A percentile compares a stretch with the other conserved stretches of the same genome.
phyloP scores from a whole-genome alignment of 2,113 vertebrate species.

The Pungitius pungitius region DNA sequence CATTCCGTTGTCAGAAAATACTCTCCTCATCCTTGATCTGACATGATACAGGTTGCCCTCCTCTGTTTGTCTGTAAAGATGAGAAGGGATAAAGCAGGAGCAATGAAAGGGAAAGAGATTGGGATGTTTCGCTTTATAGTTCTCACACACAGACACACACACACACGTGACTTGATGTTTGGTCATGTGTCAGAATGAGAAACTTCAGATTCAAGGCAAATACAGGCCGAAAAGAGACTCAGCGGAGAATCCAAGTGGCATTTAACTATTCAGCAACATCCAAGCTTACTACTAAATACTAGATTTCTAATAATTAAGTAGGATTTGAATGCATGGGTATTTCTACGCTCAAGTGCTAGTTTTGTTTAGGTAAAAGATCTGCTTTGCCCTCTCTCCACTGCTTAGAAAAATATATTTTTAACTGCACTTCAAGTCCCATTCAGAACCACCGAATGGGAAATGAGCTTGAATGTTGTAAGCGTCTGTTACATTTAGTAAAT shows the following conservation, averaged over 20 bases:
- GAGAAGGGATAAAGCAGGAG: constrained; percentile 44
- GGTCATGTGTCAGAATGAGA: constrained; percentile 56
- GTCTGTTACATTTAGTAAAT: constrained; percentile 18
- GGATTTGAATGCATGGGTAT: neutral
- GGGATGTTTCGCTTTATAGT: constrained; percentile 59
- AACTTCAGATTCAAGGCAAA: constrained; percentile 24
- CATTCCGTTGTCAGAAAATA: constrained; percentile 49
- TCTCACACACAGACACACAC: constrained; percentile 50
- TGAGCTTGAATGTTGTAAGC: constrained; percentile 26
- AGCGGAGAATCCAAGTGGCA: constrained; percentile 40
- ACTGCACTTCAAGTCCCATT: constrained; percentile 44
- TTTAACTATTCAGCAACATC: constrained; percentile 45
- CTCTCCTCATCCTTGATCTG: constrained; percentile 49
- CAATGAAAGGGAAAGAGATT: constrained; percentile 56
- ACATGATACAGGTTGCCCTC: constrained; percentile 49
- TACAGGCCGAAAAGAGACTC: constrained; percentile 24
- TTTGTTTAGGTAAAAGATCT: neutral
- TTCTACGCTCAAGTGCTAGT: neutral
- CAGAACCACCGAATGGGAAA: constrained; percentile 38
- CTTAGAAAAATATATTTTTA: constrained; percentile 21
- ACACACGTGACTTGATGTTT: constrained; percentile 50
- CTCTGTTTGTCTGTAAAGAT: constrained; percentile 52
- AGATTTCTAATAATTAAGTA: too few species aligned
- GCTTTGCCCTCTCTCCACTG: neutral
- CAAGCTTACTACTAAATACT: neutral